Percentiles rank a stretch among this genome's conserved stretches.
phyloP scores from a whole-genome alignment of 2,888 invertebrate species.

The Ommatoiulus sabulosus region DNA sequence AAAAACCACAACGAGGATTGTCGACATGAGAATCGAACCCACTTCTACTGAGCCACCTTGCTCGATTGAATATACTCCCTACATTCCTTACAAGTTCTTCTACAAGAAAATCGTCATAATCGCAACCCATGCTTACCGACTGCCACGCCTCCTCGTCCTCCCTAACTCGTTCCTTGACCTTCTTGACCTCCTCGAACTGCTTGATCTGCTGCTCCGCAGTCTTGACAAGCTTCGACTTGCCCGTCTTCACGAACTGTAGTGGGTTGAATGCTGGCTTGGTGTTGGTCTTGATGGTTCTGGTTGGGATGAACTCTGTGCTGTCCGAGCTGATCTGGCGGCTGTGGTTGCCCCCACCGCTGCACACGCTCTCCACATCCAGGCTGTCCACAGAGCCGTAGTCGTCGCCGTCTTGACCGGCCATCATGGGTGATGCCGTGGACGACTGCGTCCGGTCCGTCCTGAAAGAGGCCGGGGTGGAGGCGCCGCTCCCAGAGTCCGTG shows the following conservation, averaged over 20 bases:
- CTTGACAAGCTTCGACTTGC: constrained; percentile 87
- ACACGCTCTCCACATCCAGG: constrained; percentile 55
- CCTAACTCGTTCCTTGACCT: constrained; percentile 79
- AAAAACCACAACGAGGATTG: no score
- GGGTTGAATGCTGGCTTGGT: constrained; percentile 88
- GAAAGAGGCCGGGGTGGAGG: neutral
- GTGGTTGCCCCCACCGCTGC: constrained; percentile 58
- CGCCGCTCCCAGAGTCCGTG: constrained; percentile 44
- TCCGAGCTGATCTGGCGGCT: constrained; percentile 57
- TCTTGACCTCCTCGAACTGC: constrained; percentile 86
- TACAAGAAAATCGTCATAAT: no score
- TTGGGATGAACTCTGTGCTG: constrained; percentile 64
- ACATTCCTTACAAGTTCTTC: no score
- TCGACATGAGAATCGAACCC: no score
- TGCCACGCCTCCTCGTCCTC: constrained; percentile 93
- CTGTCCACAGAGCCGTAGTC: constrained; percentile 60
- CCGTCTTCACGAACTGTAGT: constrained; percentile 88
- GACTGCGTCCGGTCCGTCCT: no score
- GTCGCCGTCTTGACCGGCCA: neutral
- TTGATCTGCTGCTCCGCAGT: constrained; percentile 87
- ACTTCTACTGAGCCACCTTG: no score
- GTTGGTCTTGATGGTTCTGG: constrained; percentile 76
- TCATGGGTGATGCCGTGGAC: neutral
- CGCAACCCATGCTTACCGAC: constrained; percentile 74
- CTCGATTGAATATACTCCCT: no score